Conservation (phyloP, 2,888 invertebrate species). For the Phengaris alcon region DNA sequence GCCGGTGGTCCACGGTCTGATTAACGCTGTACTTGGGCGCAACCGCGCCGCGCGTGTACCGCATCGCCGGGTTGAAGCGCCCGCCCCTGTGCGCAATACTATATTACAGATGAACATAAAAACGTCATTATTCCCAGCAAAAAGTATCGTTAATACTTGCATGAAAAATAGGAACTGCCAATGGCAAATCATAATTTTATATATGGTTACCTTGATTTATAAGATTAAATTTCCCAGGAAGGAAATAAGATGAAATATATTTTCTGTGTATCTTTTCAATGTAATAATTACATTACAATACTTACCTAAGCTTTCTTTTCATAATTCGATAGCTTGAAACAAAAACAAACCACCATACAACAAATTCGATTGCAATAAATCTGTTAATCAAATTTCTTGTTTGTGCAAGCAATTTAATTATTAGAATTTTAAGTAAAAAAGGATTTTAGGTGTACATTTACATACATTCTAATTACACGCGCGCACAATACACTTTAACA, state of each 20-base stretch:
- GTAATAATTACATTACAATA: not conserved
- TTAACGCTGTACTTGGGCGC: slow-evolving; percentile 61
- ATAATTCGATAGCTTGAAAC: slow-evolving; percentile 73
- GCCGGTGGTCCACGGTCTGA: slow-evolving; percentile 90
- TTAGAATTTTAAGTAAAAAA: too few species aligned
- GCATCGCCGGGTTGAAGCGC: slow-evolving; percentile 56
- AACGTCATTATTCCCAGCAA: not conserved
- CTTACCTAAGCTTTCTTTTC: slow-evolving; percentile 67
- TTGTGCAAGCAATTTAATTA: too few species aligned
- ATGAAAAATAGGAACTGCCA: too few species aligned
- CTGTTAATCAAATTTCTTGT: too few species aligned
- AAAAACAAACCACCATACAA: slow-evolving; percentile 37
- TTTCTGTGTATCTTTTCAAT: not conserved
- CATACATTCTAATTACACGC: too few species aligned
- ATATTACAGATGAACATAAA: not conserved
- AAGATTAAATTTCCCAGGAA: too few species aligned
- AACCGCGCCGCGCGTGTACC: slow-evolving; percentile 52
- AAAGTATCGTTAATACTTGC: too few species aligned
- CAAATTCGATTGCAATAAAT: not conserved
- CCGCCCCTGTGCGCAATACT: slow-evolving; percentile 54
- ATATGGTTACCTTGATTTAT: too few species aligned
- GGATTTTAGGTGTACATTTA: too few species aligned
- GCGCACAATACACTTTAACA: too few species aligned
- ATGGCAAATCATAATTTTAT: too few species aligned
- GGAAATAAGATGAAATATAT: too few species aligned